Evolutionary conservation across 2,113 vertebrate genomes (phyloP), one percentile per base, ranked within the genome.

Genomic region (Pluvialis apricaria): DNA sequence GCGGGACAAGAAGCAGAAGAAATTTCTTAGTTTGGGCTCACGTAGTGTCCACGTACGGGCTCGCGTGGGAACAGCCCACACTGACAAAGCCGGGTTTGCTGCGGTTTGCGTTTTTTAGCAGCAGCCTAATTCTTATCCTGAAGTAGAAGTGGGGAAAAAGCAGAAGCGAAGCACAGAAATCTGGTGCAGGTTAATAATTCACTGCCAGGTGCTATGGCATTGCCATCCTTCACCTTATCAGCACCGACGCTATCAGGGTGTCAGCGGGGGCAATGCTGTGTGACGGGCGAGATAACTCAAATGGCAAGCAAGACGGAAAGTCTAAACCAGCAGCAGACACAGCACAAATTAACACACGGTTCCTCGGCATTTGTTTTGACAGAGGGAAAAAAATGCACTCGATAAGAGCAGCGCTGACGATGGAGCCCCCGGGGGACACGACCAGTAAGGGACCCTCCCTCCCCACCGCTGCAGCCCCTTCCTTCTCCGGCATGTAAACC

Each of bases 1-100:
- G 29, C 0, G 9, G 47, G 47, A 31, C 38, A 49, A 61, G 26
- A 32, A 36, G 61, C 28, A 57, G 40, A 38, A n/a, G 54, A 13
- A 73, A 44, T 15, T 21, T 66, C 47, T 77, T 10, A 29, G 17
- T 31, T 62, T 40, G 16, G 49, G 51, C 51, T 86, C 11, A 6
- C 0, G 11, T 1, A n/a, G 32, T 49, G 34, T 70, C 32, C 57
- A 18, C 1, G 7, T 12, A 22, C 0, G 1, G 25, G 38, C 29
- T 54, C 11, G 4, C 0, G 2, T 22, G 75, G 31, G 58, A 60
- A 29, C 13, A 26, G 32, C 5, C n/a, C 24, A 9, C 52, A 34
- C 13, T 28, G 60, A 20, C 26, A 16, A 31, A 40, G 29, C 24
- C 3, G 8, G n/a, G 31, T 20, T 22, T 20, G 22, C 36, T 7